Conservation (phyloP, 2,797 vertebrate genomes). For the Takifugu ocellatus region DNA sequence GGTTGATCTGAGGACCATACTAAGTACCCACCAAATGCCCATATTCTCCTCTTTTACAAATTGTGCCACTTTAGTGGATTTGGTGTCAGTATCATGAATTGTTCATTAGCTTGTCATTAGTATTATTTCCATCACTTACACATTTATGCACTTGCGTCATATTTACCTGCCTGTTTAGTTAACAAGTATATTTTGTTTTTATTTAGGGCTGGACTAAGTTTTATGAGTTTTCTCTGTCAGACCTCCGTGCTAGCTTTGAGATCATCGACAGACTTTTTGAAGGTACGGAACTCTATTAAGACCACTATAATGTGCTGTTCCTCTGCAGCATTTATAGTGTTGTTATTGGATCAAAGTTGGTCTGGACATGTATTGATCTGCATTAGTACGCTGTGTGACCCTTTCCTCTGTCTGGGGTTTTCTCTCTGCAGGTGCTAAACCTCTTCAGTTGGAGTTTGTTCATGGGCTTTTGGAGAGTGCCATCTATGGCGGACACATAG, state of each 20-base stretch:
- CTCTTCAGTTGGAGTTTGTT: slow-evolving; percentile 91
- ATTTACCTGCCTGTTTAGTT: slow-evolving; percentile 12
- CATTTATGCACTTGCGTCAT: background rate
- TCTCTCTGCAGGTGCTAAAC: slow-evolving; percentile 78
- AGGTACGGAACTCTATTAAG: slow-evolving; percentile 68
- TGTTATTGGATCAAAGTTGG: background rate
- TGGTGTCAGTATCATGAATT: no score
- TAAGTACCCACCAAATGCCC: no score
- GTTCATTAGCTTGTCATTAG: no score
- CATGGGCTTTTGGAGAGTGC: slow-evolving; percentile 92
- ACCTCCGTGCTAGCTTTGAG: slow-evolving; percentile 91
- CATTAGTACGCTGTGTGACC: slow-evolving; percentile 1
- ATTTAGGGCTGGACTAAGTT: slow-evolving; percentile 96
- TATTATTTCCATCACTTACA: background rate
- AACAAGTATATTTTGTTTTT: background rate
- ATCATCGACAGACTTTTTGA: slow-evolving; percentile 93
- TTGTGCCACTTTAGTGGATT: no score
- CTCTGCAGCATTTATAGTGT: slow-evolving; percentile 14
- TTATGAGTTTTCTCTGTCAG: slow-evolving; percentile 95
- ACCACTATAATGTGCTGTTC: background rate
- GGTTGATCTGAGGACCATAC: no score
- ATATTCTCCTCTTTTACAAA: no score
- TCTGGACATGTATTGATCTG: slow-evolving; percentile 2
- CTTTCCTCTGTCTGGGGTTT: background rate
- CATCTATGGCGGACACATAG: slow-evolving; percentile 93